A percentile compares a stretch with the other conserved stretches of the same genome.
phyloP scores from a whole-genome alignment of 2,888 invertebrate species.

The Teleiodes luculella region DNA sequence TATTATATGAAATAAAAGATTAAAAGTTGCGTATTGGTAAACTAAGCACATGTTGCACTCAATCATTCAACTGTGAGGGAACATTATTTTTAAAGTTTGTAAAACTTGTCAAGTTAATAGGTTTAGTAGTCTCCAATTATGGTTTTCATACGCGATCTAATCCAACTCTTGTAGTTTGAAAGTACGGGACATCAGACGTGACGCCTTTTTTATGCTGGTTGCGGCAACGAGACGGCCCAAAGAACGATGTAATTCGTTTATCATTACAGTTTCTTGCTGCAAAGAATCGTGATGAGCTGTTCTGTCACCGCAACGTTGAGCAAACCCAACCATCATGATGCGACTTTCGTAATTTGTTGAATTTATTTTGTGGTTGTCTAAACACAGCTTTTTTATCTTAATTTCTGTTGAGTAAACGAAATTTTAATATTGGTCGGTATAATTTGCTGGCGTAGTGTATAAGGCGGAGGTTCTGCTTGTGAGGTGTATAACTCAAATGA shows the following conservation, averaged over 20 bases:
- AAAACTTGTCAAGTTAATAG: conserved; percentile 1
- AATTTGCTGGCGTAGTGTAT: too few species aligned
- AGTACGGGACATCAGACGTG: conserved; percentile 32
- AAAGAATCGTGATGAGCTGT: conserved; percentile 40
- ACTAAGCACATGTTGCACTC: too few species aligned
- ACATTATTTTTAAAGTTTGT: conserved; percentile 1
- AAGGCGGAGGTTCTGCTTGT: conserved; percentile 1
- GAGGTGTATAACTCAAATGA: conserved; percentile 52
- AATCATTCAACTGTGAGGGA: not conserved
- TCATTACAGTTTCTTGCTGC: conserved; percentile 42
- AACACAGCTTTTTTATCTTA: not conserved
- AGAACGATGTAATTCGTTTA: conserved; percentile 38
- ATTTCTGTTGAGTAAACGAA: too few species aligned
- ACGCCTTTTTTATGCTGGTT: conserved; percentile 26
- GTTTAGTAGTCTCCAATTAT: conserved; percentile 1
- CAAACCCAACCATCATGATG: conserved; percentile 35
- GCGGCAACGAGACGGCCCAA: conserved; percentile 22
- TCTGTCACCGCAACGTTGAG: conserved; percentile 46
- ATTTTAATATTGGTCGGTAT: not conserved
- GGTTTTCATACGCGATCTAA: conserved; percentile 17
- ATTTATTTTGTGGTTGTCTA: conserved; percentile 9
- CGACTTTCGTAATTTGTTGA: conserved; percentile 33
- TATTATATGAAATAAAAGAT: too few species aligned
- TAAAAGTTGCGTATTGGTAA: too few species aligned
- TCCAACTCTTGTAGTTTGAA: conserved; percentile 18